A percentile compares a stretch with the other conserved stretches of the same genome.
Evolutionary conservation across 1,140 invertebrate species (phyloP).

Genomic region (Metaphire vulgaris): DNA sequence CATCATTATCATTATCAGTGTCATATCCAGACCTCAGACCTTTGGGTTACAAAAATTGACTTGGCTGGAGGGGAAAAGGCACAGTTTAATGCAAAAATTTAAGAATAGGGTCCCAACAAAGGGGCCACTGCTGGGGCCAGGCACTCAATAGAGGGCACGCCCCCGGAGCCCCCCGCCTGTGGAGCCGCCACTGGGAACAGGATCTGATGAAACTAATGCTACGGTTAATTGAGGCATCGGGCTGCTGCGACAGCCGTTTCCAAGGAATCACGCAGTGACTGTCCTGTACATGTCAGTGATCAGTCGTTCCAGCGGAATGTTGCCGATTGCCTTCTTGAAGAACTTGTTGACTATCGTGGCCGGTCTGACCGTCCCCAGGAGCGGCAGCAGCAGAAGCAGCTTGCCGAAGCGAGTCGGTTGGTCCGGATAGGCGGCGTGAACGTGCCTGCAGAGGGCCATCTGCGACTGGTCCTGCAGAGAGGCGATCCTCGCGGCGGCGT

Average conservation of each 20-base stretch:
- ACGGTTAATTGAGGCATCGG: neutral
- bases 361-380: slow-evolving; percentile 63
- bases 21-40: no score
- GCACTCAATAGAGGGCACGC: neutral
- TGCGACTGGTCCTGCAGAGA: slow-evolving; percentile 75
- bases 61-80: no score
- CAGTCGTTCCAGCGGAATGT: slow-evolving; percentile 76
- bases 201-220: neutral
- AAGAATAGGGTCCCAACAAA: no score
- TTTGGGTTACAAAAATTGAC: no score
- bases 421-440: slow-evolving; percentile 61
- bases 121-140: neutral
- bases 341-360: slow-evolving; percentile 81
- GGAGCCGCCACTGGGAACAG: neutral
- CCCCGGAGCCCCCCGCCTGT: neutral
- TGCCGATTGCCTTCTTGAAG: slow-evolving; percentile 80
- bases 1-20: no score
- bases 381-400: slow-evolving; percentile 69
- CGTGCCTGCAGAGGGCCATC: slow-evolving; percentile 68
- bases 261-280: neutral
- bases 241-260: neutral
- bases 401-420: slow-evolving; percentile 72
- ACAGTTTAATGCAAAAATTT: no score
- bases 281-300: slow-evolving; percentile 78
- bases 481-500: neutral